Evolutionary conservation across 2,888 invertebrate genomes (phyloP).

Genomic region (Aelia acuminata): DNA sequence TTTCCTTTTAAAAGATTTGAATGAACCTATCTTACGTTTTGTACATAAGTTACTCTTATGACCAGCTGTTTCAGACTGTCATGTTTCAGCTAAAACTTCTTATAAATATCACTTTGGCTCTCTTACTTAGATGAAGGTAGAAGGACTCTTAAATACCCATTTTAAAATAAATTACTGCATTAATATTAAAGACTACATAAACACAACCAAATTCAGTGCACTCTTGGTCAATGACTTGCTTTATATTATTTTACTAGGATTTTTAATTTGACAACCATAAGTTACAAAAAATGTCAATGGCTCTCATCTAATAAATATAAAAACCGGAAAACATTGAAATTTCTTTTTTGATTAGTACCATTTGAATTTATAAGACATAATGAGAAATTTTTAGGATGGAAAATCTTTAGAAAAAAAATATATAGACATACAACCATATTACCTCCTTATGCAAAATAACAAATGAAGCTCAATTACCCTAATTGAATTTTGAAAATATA

Average conservation of each 20-base stretch:
- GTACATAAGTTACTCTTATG: slow-evolving; percentile 57
- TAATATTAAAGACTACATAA: slow-evolving; percentile 56
- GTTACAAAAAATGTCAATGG: slow-evolving; percentile 25
- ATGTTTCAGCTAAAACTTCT: slow-evolving; percentile 13
- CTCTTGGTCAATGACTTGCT: slow-evolving; percentile 50
- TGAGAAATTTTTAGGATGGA: neutral
- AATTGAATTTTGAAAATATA: neutral
- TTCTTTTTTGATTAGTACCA: neutral
- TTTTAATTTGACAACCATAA: slow-evolving; percentile 32
- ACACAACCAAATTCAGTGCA: slow-evolving; percentile 54
- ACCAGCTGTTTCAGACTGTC: slow-evolving; percentile 57
- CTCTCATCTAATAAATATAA: slow-evolving; percentile 38
- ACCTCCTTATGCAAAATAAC: neutral
- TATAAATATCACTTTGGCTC: slow-evolving; percentile 57
- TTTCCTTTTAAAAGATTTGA: neutral
- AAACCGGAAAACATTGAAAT: neutral
- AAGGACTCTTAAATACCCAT: slow-evolving; percentile 42
- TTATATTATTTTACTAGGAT: slow-evolving; percentile 31
- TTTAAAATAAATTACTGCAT: slow-evolving; percentile 49
- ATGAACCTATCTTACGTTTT: slow-evolving; percentile 48
- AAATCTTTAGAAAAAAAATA: neutral
- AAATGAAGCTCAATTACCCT: neutral
- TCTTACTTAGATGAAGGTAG: slow-evolving; percentile 53
- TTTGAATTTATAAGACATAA: neutral
- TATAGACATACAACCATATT: no score